Percentiles rank a stretch among this genome's conserved stretches.
phyloP scores from a whole-genome alignment of 2,888 invertebrate genomes.

The Conops quadrifasciatus region DNA sequence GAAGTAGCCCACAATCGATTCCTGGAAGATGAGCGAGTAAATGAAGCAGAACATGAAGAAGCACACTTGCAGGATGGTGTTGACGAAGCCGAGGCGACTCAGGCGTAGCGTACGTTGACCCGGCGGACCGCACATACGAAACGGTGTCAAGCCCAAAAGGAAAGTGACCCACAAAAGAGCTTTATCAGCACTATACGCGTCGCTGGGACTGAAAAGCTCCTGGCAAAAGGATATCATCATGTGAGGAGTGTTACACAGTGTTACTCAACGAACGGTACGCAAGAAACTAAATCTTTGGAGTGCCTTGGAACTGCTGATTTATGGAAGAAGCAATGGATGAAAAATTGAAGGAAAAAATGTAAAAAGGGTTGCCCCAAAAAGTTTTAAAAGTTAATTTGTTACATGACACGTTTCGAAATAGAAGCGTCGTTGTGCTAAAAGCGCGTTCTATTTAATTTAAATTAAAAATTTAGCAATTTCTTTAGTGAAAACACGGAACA shows the following conservation, averaged over 20 bases:
- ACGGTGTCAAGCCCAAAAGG: slow-evolving; percentile 59
- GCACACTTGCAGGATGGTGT: slow-evolving; percentile 53
- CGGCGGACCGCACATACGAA: slow-evolving; percentile 49
- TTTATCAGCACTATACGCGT: slow-evolving; percentile 58
- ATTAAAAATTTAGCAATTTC: too few species aligned
- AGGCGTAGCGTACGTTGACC: slow-evolving; percentile 48
- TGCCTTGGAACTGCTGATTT: too few species aligned
- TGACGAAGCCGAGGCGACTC: slow-evolving; percentile 56
- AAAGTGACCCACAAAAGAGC: slow-evolving; percentile 57
- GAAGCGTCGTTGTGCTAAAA: too few species aligned
- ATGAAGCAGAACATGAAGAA: slow-evolving; percentile 61
- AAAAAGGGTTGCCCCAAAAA: too few species aligned
- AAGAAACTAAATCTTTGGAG: neutral
- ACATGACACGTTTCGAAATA: too few species aligned
- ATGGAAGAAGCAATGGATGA: too few species aligned
- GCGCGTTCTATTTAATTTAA: too few species aligned
- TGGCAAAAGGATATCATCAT: slow-evolving; percentile 44
- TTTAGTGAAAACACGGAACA: too few species aligned
- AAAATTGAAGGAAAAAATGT: too few species aligned
- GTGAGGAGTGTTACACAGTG: neutral
- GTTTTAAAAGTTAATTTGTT: too few species aligned
- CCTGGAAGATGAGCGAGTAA: slow-evolving; percentile 53
- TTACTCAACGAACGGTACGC: neutral
- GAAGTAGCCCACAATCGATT: slow-evolving; percentile 63
- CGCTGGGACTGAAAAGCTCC: slow-evolving; percentile 55